Evolutionary conservation across 2,797 vertebrate genomes (phyloP).

Genomic region (Okamejei kenojei): DNA sequence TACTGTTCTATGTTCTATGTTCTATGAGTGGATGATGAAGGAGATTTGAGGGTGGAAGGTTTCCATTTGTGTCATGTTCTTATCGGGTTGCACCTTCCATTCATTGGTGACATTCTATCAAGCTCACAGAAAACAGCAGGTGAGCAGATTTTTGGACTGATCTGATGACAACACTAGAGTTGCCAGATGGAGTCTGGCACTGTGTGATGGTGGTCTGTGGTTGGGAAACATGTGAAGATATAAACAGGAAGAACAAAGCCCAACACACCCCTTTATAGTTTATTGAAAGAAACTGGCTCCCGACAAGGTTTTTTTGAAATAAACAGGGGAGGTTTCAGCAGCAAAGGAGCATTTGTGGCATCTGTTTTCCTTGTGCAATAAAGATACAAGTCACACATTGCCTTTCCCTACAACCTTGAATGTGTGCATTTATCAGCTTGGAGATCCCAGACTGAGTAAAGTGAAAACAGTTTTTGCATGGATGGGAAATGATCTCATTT

Average conservation of each 20-base stretch:
- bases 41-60: neutral
- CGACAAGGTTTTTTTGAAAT: conserved; percentile 32
- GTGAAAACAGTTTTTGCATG: conserved; percentile 19
- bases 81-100: neutral
- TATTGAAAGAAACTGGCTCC: conserved; percentile 27
- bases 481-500: conserved; percentile 38
- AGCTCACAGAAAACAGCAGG: conserved; percentile 6
- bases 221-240: conserved; percentile 30
- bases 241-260: conserved; percentile 35
- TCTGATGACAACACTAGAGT: neutral
- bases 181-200: conserved; percentile 32
- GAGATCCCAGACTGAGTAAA: neutral
- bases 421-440: conserved; percentile 9
- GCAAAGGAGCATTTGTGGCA: neutral
- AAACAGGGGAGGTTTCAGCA: conserved; percentile 17
- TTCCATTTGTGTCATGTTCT: neutral
- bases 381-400: neutral
- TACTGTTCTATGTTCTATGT: too few relatives aligned
- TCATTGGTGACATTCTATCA: neutral
- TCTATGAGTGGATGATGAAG: neutral
- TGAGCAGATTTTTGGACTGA: neutral
- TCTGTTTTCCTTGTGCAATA: conserved; percentile 27
- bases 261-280: conserved; percentile 27
- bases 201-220: conserved; percentile 23
- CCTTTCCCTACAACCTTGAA: neutral